Percentiles rank a stretch among this genome's conserved stretches.
Conservation (phyloP, 1,140 invertebrate genomes). For the Zaprionus nigranus region DNA sequence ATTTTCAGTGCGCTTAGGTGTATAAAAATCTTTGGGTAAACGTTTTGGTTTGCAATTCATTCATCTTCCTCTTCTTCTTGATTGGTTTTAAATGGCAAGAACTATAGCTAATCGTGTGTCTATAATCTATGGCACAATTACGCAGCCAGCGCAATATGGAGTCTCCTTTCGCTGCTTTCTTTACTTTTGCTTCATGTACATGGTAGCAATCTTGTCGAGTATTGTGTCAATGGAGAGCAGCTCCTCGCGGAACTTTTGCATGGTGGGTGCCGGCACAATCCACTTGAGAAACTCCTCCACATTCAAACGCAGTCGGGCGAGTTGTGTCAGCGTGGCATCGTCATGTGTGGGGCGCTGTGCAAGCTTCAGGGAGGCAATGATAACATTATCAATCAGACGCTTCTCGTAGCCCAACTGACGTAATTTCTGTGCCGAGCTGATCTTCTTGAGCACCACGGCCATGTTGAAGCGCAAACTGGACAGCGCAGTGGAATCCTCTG, state of each 20-base stretch:
- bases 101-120: conserved; percentile 58
- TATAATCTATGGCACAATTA: conserved; percentile 64
- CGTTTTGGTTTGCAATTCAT: conserved; percentile 59
- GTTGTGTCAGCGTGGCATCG: conserved; percentile 85
- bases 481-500: conserved; percentile 76
- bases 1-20: conserved; percentile 35
- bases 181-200: conserved; percentile 82
- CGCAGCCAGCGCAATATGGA: conserved; percentile 2
- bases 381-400: conserved; percentile 92
- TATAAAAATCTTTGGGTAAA: conserved; percentile 65
- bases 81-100: conserved; percentile 73
- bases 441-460: conserved; percentile 91
- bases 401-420: conserved; percentile 92
- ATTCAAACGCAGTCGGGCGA: conserved; percentile 88
- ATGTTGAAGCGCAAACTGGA: conserved; percentile 91
- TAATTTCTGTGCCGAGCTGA: conserved; percentile 90
- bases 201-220: conserved; percentile 86
- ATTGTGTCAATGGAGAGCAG: conserved; percentile 91
- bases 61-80: conserved; percentile 15
- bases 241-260: conserved; percentile 90
- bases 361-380: conserved; percentile 90
- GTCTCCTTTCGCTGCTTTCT: neutral
- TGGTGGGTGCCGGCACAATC: conserved; percentile 91
- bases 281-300: conserved; percentile 91
- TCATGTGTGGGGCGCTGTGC: conserved; percentile 89